Base-by-base conservation (phyloP, 2,113 vertebrate species). In the Platysternon megacephalum region DNA sequence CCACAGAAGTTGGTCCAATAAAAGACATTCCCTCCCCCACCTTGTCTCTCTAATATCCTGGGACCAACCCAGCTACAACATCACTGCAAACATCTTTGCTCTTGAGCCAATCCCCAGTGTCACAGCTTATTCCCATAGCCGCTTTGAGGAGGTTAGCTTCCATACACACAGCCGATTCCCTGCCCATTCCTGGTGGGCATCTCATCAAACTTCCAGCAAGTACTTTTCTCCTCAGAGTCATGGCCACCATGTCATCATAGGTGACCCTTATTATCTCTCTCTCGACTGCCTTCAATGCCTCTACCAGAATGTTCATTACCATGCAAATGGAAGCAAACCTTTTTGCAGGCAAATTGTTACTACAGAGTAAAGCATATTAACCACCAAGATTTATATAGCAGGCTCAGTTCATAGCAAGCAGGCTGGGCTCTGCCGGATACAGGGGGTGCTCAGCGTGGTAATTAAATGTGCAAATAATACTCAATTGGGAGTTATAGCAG, bases 381-480 rank as follows among this genome's bases (percentile, higher is more conserved):
- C 81, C 52, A 72, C 42, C 1, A 32, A 53, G 81, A 26, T 3
- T 10, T 39, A 21, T 32, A 9, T 21, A 21, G 21, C 3, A 0
- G 84, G 84, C 88, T 93, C n/a, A 61, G 76, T 28, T 68, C 52
- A 11, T 61, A 90, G 84, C 53, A 55, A n/a, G 61, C 14, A n/a
- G 49, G 61, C 19, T 29, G 56, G 72, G 86, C 92, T 91, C 83
- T 96, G 96, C 91, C 93, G 93, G 93, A 76, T 93, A 85, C 11
- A 35, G 79, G 85, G 85, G 83, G 93, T 76, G 82, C 94, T 88
- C 87, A 86, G 89, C 72, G 2, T 35, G 1, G 89, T 80, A 91
- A 97, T 97, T 95, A 96, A 91, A 92, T 72, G 61, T 84, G 81
- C 79, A 93, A 90, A 95, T 93, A 85, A 94, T 28, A 79, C 84